A percentile compares a stretch with the other conserved stretches of the same genome.
Conservation (phyloP, 2,888 invertebrate species). For the Cenopis cana region DNA sequence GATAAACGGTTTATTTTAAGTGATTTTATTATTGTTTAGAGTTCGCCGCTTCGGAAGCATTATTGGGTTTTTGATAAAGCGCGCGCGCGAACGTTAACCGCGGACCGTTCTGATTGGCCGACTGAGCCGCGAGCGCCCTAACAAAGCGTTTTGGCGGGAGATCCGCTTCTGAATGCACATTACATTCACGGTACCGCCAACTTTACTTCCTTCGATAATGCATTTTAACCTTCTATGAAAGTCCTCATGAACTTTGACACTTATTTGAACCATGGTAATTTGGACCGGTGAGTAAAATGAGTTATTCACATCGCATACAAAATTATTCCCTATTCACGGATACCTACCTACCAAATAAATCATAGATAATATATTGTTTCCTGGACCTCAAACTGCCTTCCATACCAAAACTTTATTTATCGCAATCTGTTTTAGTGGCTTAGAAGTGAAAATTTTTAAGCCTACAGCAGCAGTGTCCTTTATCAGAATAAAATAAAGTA, state of each 20-base stretch:
- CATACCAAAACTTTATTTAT: too few relatives aligned
- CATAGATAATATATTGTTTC: too few relatives aligned
- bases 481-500: too few relatives aligned
- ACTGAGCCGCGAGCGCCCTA: conserved; percentile 55
- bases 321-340: too few relatives aligned
- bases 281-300: too few relatives aligned
- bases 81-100: conserved; percentile 73
- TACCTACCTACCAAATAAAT: too few relatives aligned
- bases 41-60: conserved; percentile 58
- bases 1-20: conserved; percentile 64
- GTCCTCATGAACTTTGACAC: neutral
- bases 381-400: too few relatives aligned
- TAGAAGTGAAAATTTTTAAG: too few relatives aligned
- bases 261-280: neutral
- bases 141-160: conserved; percentile 70
- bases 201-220: neutral
- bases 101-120: conserved; percentile 77
- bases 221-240: too few relatives aligned
- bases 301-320: too few relatives aligned
- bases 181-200: conserved; percentile 44
- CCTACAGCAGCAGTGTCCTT: too few relatives aligned
- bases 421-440: too few relatives aligned
- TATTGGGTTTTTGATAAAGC: conserved; percentile 75
- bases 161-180: conserved; percentile 59
- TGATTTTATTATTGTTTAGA: conserved; percentile 70